Evolutionary conservation across 2,797 vertebrate species (phyloP).

Genomic region (Iguana delicatissima): DNA sequence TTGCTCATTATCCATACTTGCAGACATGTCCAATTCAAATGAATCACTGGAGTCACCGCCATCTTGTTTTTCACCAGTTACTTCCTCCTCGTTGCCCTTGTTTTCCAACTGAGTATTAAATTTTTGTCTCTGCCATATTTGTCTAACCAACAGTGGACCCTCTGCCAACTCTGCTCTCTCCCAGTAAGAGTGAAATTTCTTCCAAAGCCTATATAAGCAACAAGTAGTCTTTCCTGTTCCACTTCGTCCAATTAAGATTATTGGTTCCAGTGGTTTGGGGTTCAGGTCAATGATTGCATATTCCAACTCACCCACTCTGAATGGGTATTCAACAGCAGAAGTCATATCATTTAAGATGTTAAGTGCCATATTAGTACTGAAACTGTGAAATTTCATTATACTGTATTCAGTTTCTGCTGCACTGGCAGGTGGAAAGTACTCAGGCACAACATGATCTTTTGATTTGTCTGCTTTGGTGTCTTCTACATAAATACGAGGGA

Average conservation of each 20-base stretch:
- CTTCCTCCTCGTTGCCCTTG: conserved; percentile 30
- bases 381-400: conserved; percentile 87
- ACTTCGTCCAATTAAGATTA: conserved; percentile 85
- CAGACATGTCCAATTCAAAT: conserved; percentile 19
- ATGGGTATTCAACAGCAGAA: conserved; percentile 82
- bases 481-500: conserved; percentile 82
- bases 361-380: conserved; percentile 84
- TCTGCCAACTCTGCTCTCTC: conserved; percentile 74
- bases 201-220: conserved; percentile 85
- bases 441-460: conserved; percentile 52
- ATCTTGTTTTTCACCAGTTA: conserved; percentile 25
- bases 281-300: conserved; percentile 81
- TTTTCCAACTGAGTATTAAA: conserved; percentile 48
- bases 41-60: conserved; percentile 46
- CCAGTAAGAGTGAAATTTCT: conserved; percentile 83
- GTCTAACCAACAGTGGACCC: conserved; percentile 79
- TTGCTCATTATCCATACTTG: conserved; percentile 43
- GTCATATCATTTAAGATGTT: conserved; percentile 82
- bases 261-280: conserved; percentile 81
- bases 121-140: conserved; percentile 72
- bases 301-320: conserved; percentile 85
- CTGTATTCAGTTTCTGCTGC: conserved; percentile 82
- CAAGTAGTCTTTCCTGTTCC: conserved; percentile 87
- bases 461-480: conserved; percentile 69
- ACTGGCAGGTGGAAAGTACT: conserved; percentile 84